Evolutionary conservation across 1,140 invertebrate species (phyloP).

Genomic region (Drosophila cardini): DNA sequence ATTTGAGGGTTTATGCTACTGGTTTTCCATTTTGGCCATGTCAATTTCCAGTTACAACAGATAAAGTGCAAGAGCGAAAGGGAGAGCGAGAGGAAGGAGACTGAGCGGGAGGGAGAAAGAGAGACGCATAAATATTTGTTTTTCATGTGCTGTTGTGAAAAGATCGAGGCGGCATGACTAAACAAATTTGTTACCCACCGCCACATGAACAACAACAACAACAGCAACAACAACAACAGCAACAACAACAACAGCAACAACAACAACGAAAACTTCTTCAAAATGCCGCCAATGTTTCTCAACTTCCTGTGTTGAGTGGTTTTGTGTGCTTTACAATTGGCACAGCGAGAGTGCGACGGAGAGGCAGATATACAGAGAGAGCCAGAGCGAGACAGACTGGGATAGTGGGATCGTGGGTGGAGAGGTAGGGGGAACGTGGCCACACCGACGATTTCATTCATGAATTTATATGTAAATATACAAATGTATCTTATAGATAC

Average conservation of each 20-base stretch:
- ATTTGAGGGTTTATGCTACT: slow-evolving; percentile 41
- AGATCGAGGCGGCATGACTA: slow-evolving; percentile 61
- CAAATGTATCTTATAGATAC: slow-evolving; percentile 47
- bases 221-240: slow-evolving; percentile 29
- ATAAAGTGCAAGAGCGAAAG: background rate
- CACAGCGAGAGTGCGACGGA: slow-evolving; percentile 34
- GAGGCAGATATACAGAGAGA: background rate
- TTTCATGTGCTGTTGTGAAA: slow-evolving; percentile 78
- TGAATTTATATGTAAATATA: slow-evolving; percentile 68
- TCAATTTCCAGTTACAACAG: slow-evolving; percentile 45
- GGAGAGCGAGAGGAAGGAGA: background rate
- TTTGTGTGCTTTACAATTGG: slow-evolving; percentile 74
- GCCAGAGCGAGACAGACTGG: background rate
- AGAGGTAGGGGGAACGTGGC: background rate
- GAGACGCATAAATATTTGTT: slow-evolving; percentile 57
- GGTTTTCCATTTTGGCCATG: slow-evolving; percentile 61
- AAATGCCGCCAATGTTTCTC: slow-evolving; percentile 78
- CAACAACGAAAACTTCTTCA: slow-evolving; percentile 63
- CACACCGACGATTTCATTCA: slow-evolving; percentile 68
- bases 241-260: slow-evolving; percentile 21
- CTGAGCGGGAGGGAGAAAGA: background rate
- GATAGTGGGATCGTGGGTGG: too few species aligned
- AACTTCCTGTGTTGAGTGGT: slow-evolving; percentile 72
- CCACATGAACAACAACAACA: slow-evolving; percentile 22
- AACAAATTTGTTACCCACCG: slow-evolving; percentile 56